phyloP scores from a whole-genome alignment of 2,113 vertebrate species.

The Motacilla tschutschensis region DNA sequence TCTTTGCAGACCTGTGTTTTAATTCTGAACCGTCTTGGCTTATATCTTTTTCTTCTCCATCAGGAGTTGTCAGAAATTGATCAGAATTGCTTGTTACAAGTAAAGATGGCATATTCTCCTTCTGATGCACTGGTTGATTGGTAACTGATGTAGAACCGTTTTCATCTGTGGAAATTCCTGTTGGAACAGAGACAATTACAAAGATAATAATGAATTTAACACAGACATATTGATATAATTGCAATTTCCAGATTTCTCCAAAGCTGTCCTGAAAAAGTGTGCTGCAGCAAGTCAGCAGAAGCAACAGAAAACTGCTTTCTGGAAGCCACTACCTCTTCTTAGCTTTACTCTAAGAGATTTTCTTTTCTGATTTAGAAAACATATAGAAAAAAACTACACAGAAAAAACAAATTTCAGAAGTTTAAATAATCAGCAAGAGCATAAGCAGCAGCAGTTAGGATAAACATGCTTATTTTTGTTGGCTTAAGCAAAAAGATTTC shows the following conservation, averaged over 20 bases:
- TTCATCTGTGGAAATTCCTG: conserved; percentile 76
- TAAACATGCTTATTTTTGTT: background rate
- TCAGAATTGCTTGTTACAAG: conserved; percentile 87
- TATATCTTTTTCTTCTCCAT: conserved; percentile 82
- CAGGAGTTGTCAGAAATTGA: conserved; percentile 90
- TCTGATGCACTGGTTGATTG: conserved; percentile 79
- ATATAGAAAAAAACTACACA: background rate
- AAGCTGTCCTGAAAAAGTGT: background rate
- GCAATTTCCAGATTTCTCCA: background rate
- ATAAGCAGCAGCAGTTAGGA: background rate
- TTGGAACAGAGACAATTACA: conserved; percentile 21
- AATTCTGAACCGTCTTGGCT: conserved; percentile 75
- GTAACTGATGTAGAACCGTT: conserved; percentile 76
- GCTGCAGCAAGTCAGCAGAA: background rate
- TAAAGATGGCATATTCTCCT: conserved; percentile 73
- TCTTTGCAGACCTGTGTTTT: conserved; percentile 84
- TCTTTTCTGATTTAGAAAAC: background rate
- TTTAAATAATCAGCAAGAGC: background rate
- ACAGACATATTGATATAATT: background rate
- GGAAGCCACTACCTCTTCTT: background rate
- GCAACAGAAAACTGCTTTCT: background rate
- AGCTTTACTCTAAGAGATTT: background rate
- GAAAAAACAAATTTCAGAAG: background rate
- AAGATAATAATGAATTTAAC: background rate
- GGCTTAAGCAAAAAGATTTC: background rate